Evolutionary conservation across 2,113 vertebrate species (phyloP).

Genomic region (Sylvilagus bachmani): DNA sequence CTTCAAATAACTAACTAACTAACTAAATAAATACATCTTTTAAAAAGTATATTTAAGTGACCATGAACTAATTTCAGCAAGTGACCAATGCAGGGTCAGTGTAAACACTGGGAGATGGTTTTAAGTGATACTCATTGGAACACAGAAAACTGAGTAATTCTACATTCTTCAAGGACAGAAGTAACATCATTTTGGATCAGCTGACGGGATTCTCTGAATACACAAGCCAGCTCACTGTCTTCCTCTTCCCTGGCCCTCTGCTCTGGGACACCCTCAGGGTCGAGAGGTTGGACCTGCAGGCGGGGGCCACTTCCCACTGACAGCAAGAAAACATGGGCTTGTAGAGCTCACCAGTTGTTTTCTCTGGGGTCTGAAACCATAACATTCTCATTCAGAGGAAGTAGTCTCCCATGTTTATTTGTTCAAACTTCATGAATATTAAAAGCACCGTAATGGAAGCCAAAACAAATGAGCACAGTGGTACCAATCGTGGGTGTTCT

Average conservation of each 20-base stretch:
- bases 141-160: not conserved
- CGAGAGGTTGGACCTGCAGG: conserved; percentile 51
- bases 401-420: conserved; percentile 74
- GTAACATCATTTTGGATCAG: not conserved
- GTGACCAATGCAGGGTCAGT: not conserved
- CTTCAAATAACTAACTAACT: no score
- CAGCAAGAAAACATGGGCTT: conserved; percentile 69
- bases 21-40: no score
- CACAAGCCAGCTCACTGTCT: not conserved
- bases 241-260: conserved; percentile 61
- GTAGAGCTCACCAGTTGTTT: conserved; percentile 68
- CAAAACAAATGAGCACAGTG: conserved; percentile 65
- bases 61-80: not conserved
- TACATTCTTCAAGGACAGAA: not conserved
- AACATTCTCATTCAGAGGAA: conserved; percentile 79
- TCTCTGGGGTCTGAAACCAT: conserved; percentile 65
- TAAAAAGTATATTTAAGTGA: not conserved
- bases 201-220: not conserved
- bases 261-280: conserved; percentile 69
- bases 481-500: conserved; percentile 70
- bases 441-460: conserved; percentile 66
- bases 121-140: not conserved
- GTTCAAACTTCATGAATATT: conserved; percentile 77
- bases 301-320: conserved; percentile 65
- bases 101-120: conserved; percentile 6